Percentiles rank a stretch among this genome's conserved stretches.
These are phyloP conservation scores for Aphidoletes aphidimyza DNA, from an alignment of 2,888 invertebrate species.

Conservation along the genomic window DNA sequence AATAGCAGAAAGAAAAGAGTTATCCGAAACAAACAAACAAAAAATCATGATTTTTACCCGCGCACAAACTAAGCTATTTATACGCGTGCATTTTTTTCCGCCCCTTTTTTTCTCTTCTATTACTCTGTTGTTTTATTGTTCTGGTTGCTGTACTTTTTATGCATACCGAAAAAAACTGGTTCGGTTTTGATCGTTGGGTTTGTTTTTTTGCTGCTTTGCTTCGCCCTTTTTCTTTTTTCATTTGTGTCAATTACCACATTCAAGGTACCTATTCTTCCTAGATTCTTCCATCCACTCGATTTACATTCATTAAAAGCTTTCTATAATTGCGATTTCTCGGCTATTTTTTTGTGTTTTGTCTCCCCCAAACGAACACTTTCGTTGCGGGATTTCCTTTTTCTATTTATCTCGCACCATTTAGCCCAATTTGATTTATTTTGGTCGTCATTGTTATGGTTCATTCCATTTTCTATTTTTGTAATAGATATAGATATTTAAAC, in stretches of 20 bases:
- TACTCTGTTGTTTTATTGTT: background rate
- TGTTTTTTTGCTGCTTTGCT: background rate
- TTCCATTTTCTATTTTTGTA: constrained; percentile 6
- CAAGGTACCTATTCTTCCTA: background rate
- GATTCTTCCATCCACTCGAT: background rate
- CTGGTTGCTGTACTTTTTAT: background rate
- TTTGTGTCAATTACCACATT: background rate
- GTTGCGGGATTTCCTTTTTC: background rate
- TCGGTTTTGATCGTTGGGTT: background rate
- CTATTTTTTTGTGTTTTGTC: background rate
- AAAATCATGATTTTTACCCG: background rate
- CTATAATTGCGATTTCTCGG: constrained; percentile 6
- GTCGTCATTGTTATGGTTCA: constrained; percentile 34
- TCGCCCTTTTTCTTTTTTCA: background rate
- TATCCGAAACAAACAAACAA: background rate
- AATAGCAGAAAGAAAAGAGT: constrained; percentile 23
- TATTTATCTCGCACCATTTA: background rate
- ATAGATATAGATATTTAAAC: constrained; percentile 20
- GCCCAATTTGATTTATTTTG: constrained; percentile 22
- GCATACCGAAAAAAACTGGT: background rate
- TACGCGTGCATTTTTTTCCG: background rate
- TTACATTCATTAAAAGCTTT: constrained; percentile 47
- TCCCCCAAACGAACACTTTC: background rate
- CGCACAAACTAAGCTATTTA: constrained; percentile 16
- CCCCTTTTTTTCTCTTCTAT: background rate